Evolutionary conservation across 2,797 vertebrate species (phyloP), one percentile per base, ranked within the genome.

Genomic region (Coccyzus lansbergi): DNA sequence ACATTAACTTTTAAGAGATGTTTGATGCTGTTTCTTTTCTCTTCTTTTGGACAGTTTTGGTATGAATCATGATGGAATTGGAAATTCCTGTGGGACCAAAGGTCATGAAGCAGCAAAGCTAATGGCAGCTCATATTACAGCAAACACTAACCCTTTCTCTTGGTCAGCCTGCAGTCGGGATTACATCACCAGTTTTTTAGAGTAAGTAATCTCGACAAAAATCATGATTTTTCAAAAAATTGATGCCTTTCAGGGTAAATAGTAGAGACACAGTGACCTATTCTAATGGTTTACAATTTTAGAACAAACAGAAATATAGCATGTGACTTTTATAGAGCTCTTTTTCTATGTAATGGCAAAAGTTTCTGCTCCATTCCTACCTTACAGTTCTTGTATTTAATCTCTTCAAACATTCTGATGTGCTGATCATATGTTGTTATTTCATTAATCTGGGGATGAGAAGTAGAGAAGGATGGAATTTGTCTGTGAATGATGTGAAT

Each of bases 141-240:
- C 99, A 97, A 99, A 99, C 97, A 99, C 99, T 98, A 99, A 99
- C 97, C 99, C 99, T 40, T 99, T 99, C 97, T 99, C 99, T 97
- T 99, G 99, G 99, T 99, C 99, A 56, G 98, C 99, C 92, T 99
- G 99, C 98, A 99, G 99, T 98, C 99, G 99, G 93, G 99, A 99
- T 98, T 99, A 99, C 97, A 99, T 99, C 98, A 99, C 99, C 97
- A 99, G 99, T 97, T 99, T 99, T 97, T 98, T 99, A 91, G 99
- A 99, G 99, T 99, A 99, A 99, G 99, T 99, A 98, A 95, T 91
- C 64, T 95, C 78, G 94, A 95, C 92, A 96, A 94, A 95, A 95
- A 94, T 92, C 25, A 93, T 70, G 25, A 95, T 69, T 96, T 96
- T 88, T 94, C 40, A 59, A 95, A 93, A 97, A 96, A 59, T 34